A percentile compares a stretch with the other conserved stretches of the same genome.
Evolutionary conservation across 1,140 invertebrate genomes (phyloP).

Genomic region (Rhopalosiphum maidis): DNA sequence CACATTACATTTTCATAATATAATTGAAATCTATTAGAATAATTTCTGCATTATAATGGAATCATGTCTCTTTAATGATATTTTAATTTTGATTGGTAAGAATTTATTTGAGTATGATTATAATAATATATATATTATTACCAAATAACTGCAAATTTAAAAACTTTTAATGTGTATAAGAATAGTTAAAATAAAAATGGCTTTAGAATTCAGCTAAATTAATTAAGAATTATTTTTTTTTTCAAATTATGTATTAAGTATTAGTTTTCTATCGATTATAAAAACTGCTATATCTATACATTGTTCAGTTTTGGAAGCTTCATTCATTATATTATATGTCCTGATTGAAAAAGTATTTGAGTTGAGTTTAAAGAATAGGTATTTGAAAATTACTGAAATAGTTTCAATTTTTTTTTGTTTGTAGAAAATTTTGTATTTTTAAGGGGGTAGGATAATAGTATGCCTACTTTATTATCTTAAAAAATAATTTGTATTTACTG

Average conservation of each 20-base stretch:
- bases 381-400: too few relatives aligned
- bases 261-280: not conserved
- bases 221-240: not conserved
- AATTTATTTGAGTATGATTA: not conserved
- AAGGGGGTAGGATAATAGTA: not conserved
- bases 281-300: not conserved
- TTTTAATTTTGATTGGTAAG: not conserved
- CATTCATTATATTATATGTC: too few relatives aligned
- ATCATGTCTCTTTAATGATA: not conserved
- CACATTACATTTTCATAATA: not conserved
- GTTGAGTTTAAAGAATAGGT: too few relatives aligned
- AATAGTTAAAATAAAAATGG: too few relatives aligned
- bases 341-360: too few relatives aligned
- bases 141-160: too few relatives aligned
- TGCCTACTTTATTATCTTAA: not conserved
- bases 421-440: too few relatives aligned
- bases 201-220: too few relatives aligned
- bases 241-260: not conserved
- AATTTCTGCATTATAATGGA: not conserved
- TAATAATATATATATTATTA: not conserved
- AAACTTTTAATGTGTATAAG: too few relatives aligned
- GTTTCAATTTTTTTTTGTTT: too few relatives aligned
- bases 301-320: too few relatives aligned
- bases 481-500: not conserved
- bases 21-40: not conserved